Evolutionary conservation across 2,888 invertebrate species (phyloP).

Genomic region (Sinhomidia bicolor): DNA sequence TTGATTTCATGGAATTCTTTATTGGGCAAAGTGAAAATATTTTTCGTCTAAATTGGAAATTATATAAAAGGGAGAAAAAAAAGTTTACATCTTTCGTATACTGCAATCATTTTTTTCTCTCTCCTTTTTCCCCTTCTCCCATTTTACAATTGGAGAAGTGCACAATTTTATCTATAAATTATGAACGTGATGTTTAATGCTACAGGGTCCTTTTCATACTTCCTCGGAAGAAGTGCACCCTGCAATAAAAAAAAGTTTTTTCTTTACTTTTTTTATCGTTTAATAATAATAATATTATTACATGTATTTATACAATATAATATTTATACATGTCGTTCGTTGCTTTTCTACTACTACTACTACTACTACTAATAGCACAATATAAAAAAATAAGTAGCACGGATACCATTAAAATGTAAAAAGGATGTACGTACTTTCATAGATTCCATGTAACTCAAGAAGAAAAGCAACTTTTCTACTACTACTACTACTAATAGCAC

Average conservation of each 20-base stretch:
- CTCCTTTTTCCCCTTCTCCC: constrained; percentile 6
- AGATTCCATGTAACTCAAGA: not conserved
- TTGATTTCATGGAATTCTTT: constrained; percentile 73
- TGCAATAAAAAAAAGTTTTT: constrained; percentile 9
- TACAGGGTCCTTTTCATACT: constrained; percentile 29
- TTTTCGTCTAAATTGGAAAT: constrained; percentile 71
- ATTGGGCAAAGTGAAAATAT: constrained; percentile 72
- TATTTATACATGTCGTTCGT: not conserved
- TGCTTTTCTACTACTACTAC: too few species aligned
- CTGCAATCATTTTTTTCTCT: constrained; percentile 59
- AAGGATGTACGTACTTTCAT: not conserved
- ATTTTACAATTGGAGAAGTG: constrained; percentile 29
- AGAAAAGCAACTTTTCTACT: too few species aligned
- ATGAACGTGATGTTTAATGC: constrained; percentile 47
- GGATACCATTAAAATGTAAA: constrained; percentile 14
- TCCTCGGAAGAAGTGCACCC: not conserved
- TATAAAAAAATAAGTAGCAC: too few species aligned
- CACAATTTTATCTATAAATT: constrained; percentile 64
- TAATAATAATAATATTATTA: not conserved
- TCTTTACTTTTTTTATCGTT: constrained; percentile 4
- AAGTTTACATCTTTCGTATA: constrained; percentile 50
- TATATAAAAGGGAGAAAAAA: constrained; percentile 55
- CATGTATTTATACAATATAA: constrained; percentile 1
- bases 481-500: too few species aligned
- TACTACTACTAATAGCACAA: too few species aligned